These are phyloP conservation scores for Ctenopoma kingsleyae DNA, from an alignment of 2,797 vertebrate species.

Conservation along the genomic window DNA sequence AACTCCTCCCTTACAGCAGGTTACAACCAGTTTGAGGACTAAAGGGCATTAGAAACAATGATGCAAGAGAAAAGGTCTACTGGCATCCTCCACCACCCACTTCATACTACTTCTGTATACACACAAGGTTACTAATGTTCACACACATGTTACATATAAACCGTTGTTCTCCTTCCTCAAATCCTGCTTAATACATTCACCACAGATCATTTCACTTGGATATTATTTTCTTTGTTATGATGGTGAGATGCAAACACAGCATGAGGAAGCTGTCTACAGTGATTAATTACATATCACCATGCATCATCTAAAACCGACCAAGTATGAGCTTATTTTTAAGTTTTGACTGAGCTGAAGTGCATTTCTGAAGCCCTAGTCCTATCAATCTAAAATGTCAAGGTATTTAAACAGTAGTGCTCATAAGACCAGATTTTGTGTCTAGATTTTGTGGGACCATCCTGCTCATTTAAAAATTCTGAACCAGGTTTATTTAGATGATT, in stretches of 20 bases:
- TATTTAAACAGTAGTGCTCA: background rate
- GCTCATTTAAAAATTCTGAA: background rate
- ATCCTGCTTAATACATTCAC: conserved; percentile 8
- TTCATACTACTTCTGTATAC: conserved; percentile 45
- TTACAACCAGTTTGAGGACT: conserved; percentile 86
- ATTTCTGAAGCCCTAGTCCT: background rate
- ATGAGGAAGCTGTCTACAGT: conserved; percentile 6
- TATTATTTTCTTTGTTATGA: conserved; percentile 9
- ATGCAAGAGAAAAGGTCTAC: conserved; percentile 82
- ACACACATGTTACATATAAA: conserved; percentile 21
- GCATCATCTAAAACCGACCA: conserved; percentile 11
- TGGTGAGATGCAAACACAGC: conserved; percentile 6
- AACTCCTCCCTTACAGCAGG: conserved; percentile 84
- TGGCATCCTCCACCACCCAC: conserved; percentile 71
- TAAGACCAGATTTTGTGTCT: background rate
- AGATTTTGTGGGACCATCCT: background rate
- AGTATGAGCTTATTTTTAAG: background rate
- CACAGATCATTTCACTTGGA: conserved; percentile 17
- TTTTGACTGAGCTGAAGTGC: background rate
- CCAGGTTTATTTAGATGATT: background rate
- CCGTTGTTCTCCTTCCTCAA: conserved; percentile 2
- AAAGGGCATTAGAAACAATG: conserved; percentile 83
- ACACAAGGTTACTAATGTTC: conserved; percentile 36
- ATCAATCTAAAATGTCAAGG: background rate
- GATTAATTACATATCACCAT: conserved; percentile 15